Percentiles rank a stretch among this genome's conserved stretches.
These are phyloP conservation scores for Fratercula arctica DNA, from an alignment of 2,797 vertebrate species.

Conservation along the genomic window DNA sequence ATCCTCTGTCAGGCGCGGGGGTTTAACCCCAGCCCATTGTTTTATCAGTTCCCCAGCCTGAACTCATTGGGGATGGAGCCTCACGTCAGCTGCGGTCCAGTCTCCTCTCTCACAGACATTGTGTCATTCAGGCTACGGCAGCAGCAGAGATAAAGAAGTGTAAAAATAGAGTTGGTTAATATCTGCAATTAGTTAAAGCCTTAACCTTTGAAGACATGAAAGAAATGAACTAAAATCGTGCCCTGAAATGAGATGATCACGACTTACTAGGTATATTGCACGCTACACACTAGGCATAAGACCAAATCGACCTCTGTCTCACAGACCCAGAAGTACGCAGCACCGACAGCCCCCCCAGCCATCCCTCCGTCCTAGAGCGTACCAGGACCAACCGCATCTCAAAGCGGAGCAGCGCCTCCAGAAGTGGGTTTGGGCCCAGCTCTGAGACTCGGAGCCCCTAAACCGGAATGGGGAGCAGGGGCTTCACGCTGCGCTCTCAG, in stretches of 20 bases:
- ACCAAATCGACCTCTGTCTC: not conserved
- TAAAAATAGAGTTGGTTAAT: not conserved
- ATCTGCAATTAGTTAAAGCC: not conserved
- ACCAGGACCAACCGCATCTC: not conserved
- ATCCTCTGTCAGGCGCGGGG: not conserved
- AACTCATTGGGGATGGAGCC: not conserved
- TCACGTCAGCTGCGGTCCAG: not conserved
- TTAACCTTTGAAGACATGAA: not conserved
- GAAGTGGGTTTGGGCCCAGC: not conserved
- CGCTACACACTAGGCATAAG: fast-evolving
- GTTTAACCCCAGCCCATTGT: not conserved
- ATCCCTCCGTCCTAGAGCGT: fast-evolving
- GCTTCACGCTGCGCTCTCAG: fast-evolving
- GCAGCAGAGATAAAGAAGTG: not conserved
- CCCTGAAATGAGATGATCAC: not conserved
- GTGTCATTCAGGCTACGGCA: not conserved
- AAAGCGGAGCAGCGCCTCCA: not conserved
- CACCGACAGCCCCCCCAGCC: not conserved
- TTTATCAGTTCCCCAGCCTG: not conserved
- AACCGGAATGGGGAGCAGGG: not conserved
- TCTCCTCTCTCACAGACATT: not conserved
- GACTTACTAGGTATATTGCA: not conserved
- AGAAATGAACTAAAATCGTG: not conserved
- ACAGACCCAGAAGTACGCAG: not conserved
- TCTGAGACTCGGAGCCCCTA: not conserved